Percentiles rank a stretch among this genome's conserved stretches.
phyloP scores from a whole-genome alignment of 2,113 vertebrate genomes.

The Sorex fumeus region DNA sequence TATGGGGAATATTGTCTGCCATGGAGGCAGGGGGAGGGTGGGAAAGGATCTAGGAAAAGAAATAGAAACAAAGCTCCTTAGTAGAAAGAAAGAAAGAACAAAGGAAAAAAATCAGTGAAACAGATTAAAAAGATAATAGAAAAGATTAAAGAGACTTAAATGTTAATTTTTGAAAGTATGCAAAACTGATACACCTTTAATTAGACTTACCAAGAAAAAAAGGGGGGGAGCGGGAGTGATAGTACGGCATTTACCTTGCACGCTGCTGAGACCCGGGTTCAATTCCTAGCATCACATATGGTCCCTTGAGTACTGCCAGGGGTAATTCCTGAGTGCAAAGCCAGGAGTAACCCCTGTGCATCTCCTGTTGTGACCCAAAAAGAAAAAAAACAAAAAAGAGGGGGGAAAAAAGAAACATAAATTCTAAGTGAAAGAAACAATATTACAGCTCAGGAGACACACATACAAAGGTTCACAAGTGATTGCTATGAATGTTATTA shows the following conservation, averaged over 20 bases:
- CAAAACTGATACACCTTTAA: background rate
- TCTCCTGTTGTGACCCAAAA: too few species aligned
- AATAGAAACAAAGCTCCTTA: background rate
- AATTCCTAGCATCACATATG: too few species aligned
- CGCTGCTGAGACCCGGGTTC: too few species aligned
- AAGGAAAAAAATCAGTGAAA: background rate
- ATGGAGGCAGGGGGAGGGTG: too few species aligned
- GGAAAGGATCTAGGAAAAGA: background rate
- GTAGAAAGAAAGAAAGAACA: background rate
- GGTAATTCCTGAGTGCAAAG: too few species aligned
- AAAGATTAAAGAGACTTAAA: background rate
- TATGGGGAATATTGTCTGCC: too few species aligned
- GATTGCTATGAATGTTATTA: too few species aligned
- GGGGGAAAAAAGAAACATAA: background rate
- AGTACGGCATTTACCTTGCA: too few species aligned
- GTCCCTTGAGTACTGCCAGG: too few species aligned
- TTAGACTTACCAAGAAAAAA: background rate
- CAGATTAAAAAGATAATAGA: background rate
- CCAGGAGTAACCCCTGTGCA: too few species aligned
- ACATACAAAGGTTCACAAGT: background rate
- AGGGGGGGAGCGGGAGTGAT: too few species aligned
- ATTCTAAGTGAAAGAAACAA: background rate
- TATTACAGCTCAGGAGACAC: background rate
- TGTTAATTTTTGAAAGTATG: background rate
- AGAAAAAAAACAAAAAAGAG: too few species aligned